Conservation (phyloP, 2,888 invertebrate species). For the Ypsolopha sequella region DNA sequence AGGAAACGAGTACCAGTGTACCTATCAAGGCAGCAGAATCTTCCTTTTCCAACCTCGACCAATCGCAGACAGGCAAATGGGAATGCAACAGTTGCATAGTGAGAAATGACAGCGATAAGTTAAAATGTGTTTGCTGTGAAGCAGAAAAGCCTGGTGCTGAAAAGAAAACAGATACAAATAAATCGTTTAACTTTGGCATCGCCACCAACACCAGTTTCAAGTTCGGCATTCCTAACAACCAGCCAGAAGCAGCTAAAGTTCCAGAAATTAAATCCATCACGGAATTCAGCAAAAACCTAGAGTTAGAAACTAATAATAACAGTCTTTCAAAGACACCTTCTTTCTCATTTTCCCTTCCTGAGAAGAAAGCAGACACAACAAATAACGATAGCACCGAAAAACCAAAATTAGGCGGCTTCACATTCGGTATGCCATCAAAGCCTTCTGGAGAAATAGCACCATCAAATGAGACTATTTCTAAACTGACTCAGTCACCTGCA, state of each 20-base stretch:
- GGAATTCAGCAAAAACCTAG: slow-evolving; percentile 14
- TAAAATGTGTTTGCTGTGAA: slow-evolving; percentile 43
- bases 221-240: slow-evolving; percentile 30
- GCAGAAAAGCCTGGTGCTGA: slow-evolving; percentile 19
- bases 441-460: neutral
- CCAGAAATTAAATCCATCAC: slow-evolving; percentile 18
- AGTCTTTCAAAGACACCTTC: slow-evolving; percentile 28
- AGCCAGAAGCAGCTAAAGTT: slow-evolving; percentile 10
- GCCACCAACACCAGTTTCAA: slow-evolving; percentile 30
- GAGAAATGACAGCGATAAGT: slow-evolving; percentile 30
- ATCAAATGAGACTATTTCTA: neutral
- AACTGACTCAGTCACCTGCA: neutral
- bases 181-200: slow-evolving; percentile 35
- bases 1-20: neutral
- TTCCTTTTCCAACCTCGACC: neutral
- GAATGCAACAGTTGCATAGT: slow-evolving; percentile 46
- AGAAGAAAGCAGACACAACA: slow-evolving; percentile 17
- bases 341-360: slow-evolving; percentile 27
- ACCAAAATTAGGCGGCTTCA: slow-evolving; percentile 21
- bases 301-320: slow-evolving; percentile 48
- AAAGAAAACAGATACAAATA: slow-evolving; percentile 15
- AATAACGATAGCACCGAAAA: slow-evolving; percentile 12
- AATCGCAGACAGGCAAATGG: slow-evolving; percentile 35
- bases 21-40: neutral
- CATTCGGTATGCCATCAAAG: slow-evolving; percentile 35